Percentiles rank a stretch among this genome's conserved stretches.
phyloP scores from a whole-genome alignment of 2,888 invertebrate genomes.

The Synergus laeviventris region DNA sequence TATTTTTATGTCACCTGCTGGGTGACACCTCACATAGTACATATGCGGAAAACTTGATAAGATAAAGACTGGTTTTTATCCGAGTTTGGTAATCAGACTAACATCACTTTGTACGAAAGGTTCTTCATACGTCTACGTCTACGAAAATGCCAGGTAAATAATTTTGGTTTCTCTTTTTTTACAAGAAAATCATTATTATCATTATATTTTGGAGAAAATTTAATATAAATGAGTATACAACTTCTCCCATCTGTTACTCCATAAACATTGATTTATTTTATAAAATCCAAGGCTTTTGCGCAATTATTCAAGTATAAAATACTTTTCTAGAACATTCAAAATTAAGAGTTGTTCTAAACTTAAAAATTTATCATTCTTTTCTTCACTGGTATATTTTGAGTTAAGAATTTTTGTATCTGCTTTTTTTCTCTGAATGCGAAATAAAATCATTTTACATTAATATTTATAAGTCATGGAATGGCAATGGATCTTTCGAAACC shows the following conservation, averaged over 20 bases:
- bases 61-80: slow-evolving; percentile 1
- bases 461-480: not conserved
- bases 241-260: not conserved
- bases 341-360: not conserved
- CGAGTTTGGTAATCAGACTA: slow-evolving; percentile 13
- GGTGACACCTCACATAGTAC: not conserved
- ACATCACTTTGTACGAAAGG: not conserved
- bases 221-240: not conserved
- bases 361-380: not conserved
- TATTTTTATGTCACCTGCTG: not conserved
- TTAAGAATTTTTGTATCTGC: not conserved
- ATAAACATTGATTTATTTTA: too few species aligned
- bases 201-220: not conserved
- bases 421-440: not conserved
- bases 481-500: not conserved
- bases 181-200: not conserved
- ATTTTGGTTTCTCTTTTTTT: not conserved
- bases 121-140: not conserved
- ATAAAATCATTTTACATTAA: not conserved
- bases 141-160: not conserved
- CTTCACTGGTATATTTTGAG: not conserved
- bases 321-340: too few species aligned
- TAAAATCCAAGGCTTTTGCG: too few species aligned
- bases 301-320: too few species aligned
- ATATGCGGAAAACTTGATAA: not conserved